Evolutionary conservation across 2,888 invertebrate genomes (phyloP).

Genomic region (Stenotaenia linearis): DNA sequence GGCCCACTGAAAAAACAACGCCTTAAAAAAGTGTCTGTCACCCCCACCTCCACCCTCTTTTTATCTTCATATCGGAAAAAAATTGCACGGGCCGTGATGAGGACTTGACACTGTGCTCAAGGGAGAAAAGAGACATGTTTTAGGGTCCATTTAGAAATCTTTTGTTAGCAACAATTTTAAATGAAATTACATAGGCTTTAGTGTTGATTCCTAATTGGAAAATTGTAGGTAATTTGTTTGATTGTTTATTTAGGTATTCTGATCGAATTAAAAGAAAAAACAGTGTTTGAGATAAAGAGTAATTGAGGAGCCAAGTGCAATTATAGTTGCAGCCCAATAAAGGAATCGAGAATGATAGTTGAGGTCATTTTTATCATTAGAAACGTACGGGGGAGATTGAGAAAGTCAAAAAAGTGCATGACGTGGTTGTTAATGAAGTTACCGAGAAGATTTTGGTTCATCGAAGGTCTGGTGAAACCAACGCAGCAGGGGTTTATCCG

Average conservation of each 20-base stretch:
- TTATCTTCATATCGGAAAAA: not conserved
- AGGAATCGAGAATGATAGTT: not conserved
- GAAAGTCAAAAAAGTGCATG: not conserved
- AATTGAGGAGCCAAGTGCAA: not conserved
- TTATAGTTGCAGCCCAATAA: not conserved
- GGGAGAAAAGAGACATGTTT: not conserved
- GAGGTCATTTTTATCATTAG: not conserved
- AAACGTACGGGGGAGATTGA: no score
- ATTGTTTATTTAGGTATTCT: no score
- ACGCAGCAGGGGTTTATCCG: not conserved
- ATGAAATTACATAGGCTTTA: not conserved
- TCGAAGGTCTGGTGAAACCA: not conserved
- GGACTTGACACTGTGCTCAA: not conserved
- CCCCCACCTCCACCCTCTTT: conserved; percentile 2
- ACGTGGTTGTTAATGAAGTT: not conserved
- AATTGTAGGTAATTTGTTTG: not conserved
- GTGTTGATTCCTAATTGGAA: not conserved
- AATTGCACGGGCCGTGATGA: not conserved
- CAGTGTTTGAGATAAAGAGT: not conserved
- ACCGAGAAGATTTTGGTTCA: not conserved
- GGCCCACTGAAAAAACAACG: conserved; percentile 5
- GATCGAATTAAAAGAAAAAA: not conserved
- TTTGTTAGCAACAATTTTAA: not conserved
- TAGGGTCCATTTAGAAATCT: not conserved
- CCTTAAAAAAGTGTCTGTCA: not conserved